Percentiles rank a stretch among this genome's conserved stretches.
These are phyloP conservation scores for Nothocercus julius DNA, from an alignment of 2,113 vertebrate species.

Conservation along the genomic window DNA sequence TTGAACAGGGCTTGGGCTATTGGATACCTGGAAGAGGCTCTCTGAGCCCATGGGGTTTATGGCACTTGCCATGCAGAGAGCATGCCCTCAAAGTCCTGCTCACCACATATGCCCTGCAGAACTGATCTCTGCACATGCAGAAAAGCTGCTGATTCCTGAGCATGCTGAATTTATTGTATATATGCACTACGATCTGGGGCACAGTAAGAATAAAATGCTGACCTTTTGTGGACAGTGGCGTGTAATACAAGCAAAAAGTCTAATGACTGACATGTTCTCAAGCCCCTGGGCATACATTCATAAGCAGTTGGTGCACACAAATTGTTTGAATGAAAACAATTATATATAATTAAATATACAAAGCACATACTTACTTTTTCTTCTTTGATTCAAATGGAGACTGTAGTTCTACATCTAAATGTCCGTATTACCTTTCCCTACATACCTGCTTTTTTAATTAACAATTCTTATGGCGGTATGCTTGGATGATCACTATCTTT, in stretches of 20 bases:
- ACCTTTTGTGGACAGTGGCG: neutral
- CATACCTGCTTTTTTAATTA: neutral
- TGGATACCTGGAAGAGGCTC: neutral
- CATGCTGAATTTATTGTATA: rapidly evolving
- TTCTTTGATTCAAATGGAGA: neutral
- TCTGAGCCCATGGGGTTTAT: neutral
- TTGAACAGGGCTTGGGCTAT: neutral
- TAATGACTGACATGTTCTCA: neutral
- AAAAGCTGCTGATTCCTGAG: neutral
- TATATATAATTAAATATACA: neutral
- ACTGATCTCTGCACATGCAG: neutral
- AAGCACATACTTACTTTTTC: neutral
- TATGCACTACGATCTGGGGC: neutral
- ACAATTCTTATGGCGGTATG: neutral
- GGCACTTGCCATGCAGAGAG: neutral
- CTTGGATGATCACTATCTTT: neutral
- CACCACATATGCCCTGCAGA: rapidly evolving
- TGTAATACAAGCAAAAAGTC: neutral
- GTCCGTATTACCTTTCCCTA: neutral
- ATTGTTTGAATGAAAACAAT: neutral
- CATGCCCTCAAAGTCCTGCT: neutral
- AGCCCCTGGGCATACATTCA: neutral
- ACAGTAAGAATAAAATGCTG: neutral
- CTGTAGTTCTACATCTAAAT: neutral
- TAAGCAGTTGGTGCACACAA: neutral